Evolutionary conservation across 1,140 invertebrate genomes (phyloP).

Genomic region (Drosophila littoralis): DNA sequence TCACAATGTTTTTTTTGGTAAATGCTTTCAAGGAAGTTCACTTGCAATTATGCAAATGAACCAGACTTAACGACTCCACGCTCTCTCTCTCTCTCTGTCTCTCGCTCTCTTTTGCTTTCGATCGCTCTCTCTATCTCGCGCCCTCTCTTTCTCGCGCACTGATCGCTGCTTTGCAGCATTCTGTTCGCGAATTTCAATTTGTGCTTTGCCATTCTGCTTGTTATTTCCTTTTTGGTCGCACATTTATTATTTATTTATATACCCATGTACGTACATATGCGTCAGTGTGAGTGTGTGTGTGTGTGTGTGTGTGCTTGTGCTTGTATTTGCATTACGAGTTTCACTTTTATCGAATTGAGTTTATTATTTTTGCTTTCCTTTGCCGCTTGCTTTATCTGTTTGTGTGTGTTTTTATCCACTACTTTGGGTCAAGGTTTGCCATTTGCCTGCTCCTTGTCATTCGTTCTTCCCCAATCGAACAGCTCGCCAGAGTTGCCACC

Average conservation of each 20-base stretch:
- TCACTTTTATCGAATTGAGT: constrained; percentile 58
- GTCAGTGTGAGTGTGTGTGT: constrained; percentile 3
- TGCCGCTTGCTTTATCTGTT: constrained; percentile 30
- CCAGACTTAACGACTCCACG: constrained; percentile 37
- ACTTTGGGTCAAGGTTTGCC: constrained; percentile 60
- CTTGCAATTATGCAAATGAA: constrained; percentile 45
- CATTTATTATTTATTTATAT: constrained; percentile 42
- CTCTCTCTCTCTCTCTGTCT: constrained; percentile 2
- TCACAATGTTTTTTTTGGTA: constrained; percentile 24
- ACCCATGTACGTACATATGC: not conserved
- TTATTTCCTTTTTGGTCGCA: constrained; percentile 55
- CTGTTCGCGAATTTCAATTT: constrained; percentile 22
- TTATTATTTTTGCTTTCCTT: constrained; percentile 31
- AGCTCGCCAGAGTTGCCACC: not conserved
- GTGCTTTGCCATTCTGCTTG: constrained; percentile 30
- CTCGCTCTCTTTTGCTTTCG: not conserved
- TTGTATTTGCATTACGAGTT: constrained; percentile 47
- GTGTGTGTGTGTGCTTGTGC: constrained; percentile 9
- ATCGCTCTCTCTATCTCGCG: not conserved
- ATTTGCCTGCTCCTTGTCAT: constrained; percentile 8
- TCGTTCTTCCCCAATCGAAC: not conserved
- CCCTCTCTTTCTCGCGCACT: not conserved
- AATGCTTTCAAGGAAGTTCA: constrained; percentile 55
- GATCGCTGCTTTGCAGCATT: constrained; percentile 35
- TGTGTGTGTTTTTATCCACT: constrained; percentile 42